Evolutionary conservation across 2,797 vertebrate species (phyloP), one percentile per base, ranked within the genome.

Genomic region (Numenius phaeopus): DNA sequence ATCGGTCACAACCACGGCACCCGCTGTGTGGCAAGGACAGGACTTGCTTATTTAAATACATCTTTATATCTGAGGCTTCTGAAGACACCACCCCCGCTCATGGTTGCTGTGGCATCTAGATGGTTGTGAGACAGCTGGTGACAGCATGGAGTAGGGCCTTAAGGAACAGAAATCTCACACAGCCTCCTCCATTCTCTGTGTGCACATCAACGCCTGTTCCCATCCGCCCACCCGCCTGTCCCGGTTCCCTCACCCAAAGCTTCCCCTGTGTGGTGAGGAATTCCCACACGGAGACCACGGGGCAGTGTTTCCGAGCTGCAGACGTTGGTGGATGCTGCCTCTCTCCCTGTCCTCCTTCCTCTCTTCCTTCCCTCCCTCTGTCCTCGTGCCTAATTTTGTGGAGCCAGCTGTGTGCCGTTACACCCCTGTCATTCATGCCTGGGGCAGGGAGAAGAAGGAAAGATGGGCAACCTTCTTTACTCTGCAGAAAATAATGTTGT

Each of bases 1-100:
- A 20, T 58, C 2, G 0, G n/a, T 76, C 0, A 2, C 57, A 62
- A 3, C 46, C 6, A 1, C 22, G 47, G 42, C 30, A 66, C 26
- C 20, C 46, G 20, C 24, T 57, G n/a, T 32, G 7, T 3, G 5
- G 34, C 82, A 83, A 76, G 73, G 24, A 75, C 42, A 61, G 39
- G 54, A 46, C 22, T 58, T 89, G 40, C 9, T 85, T 86, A 69
- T 73, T 87, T 91, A 79, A 93, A 76, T n/a, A 21, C 9, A 16
- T 72, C 58, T 86, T 91, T 50, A 8, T 76, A 65, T n/a, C 58
- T 72, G 61, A 86, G 39, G 18, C 64, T 91, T 94, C 70, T 93
- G 79, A 72, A 91, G 55, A 65, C 37, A 19, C 13, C 14, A 14
- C 10, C 27, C 9, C 17, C 40, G 19, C 11, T 14, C 57, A 15